phyloP scores from a whole-genome alignment of 2,888 invertebrate species.

The Drosophila lacicola region DNA sequence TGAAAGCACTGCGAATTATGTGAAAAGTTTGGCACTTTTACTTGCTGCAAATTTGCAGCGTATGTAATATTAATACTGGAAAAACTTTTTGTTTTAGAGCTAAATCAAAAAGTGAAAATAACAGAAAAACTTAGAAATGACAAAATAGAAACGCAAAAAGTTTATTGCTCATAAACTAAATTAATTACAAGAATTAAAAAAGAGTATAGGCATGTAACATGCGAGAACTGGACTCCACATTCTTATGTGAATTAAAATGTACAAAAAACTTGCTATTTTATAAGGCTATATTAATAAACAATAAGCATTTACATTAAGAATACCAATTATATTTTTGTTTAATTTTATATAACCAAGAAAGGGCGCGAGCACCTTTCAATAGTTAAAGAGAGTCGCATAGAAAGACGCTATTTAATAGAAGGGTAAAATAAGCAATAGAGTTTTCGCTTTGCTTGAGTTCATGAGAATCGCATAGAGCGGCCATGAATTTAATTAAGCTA shows the following conservation, averaged over 20 bases:
- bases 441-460: background rate
- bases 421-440: no score
- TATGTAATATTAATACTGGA: slow-evolving; percentile 12
- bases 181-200: background rate
- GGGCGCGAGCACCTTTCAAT: no score
- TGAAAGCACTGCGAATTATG: slow-evolving; percentile 8
- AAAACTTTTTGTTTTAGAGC: slow-evolving; percentile 15
- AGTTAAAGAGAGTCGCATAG: no score
- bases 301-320: no score
- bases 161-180: slow-evolving; percentile 7
- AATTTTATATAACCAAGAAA: no score
- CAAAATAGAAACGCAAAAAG: background rate
- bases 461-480: slow-evolving; percentile 1
- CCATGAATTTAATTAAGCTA: background rate
- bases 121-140: background rate
- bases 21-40: slow-evolving; percentile 23
- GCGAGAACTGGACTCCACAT: background rate
- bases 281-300: no score
- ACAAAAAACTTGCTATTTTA: background rate
- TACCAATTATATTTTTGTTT: no score
- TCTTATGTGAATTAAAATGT: background rate
- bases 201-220: background rate
- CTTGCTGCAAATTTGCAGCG: slow-evolving; percentile 3
- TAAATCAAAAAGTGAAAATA: slow-evolving; percentile 3
- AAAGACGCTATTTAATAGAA: no score